Evolutionary conservation across 1,140 invertebrate species (phyloP).

Genomic region (Cherax quadricarinatus): DNA sequence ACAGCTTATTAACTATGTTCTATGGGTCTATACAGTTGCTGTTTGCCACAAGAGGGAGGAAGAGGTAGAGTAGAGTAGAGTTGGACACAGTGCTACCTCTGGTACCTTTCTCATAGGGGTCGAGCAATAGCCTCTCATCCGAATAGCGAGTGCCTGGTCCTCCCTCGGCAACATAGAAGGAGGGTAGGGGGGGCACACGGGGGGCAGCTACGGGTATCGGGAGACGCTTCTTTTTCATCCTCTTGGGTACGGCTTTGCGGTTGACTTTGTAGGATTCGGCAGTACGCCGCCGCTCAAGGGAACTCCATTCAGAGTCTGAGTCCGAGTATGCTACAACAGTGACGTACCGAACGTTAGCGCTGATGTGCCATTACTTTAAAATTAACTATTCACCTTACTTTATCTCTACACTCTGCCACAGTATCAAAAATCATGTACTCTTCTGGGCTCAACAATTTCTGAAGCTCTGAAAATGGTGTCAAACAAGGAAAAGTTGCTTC

Average conservation of each 20-base stretch:
- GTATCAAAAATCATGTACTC: not conserved
- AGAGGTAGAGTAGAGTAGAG: slow-evolving; percentile 41
- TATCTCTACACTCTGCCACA: not conserved
- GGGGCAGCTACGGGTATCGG: slow-evolving; percentile 91
- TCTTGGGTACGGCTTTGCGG: slow-evolving; percentile 86
- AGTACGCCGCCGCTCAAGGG: slow-evolving; percentile 84
- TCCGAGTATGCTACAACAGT: slow-evolving; percentile 75
- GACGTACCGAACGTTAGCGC: slow-evolving; percentile 61
- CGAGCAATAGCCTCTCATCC: slow-evolving; percentile 73
- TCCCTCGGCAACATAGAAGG: slow-evolving; percentile 72
- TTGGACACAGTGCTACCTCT: slow-evolving; percentile 64
- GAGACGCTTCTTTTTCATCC: slow-evolving; percentile 85
- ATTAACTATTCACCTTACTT: slow-evolving; percentile 8
- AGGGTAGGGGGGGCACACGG: slow-evolving; percentile 82
- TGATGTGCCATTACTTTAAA: slow-evolving; percentile 10
- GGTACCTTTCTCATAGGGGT: slow-evolving; percentile 76
- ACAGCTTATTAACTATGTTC: slow-evolving; percentile 31
- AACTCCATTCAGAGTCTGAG: slow-evolving; percentile 91
- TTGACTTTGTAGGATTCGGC: slow-evolving; percentile 83
- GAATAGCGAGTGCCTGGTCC: slow-evolving; percentile 71
- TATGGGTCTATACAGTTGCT: slow-evolving; percentile 41
- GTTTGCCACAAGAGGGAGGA: slow-evolving; percentile 41
- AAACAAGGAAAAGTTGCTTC: not conserved
- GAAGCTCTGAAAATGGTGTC: not conserved
- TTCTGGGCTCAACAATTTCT: not conserved